phyloP scores from a whole-genome alignment of 2,888 invertebrate genomes.

The Amaurobius ferox region DNA sequence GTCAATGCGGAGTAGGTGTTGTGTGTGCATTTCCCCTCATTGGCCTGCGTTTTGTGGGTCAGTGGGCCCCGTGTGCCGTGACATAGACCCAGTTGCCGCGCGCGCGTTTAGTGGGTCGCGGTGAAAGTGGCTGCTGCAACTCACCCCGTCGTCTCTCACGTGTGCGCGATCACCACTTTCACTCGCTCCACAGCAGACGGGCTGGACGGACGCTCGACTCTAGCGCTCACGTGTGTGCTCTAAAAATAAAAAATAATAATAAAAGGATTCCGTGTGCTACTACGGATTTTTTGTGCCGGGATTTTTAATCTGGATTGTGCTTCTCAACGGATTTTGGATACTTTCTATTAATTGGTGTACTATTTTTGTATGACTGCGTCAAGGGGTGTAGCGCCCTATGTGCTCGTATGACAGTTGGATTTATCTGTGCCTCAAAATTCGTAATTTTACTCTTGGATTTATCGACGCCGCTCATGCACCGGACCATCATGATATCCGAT shows the following conservation, averaged over 20 bases:
- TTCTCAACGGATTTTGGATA: too few species aligned
- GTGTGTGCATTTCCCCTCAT: slow-evolving; percentile 1
- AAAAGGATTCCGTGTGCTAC: too few species aligned
- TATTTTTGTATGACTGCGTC: background rate
- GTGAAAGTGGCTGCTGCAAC: slow-evolving; percentile 59
- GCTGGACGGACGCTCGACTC: slow-evolving; percentile 5
- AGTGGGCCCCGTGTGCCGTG: slow-evolving; percentile 62
- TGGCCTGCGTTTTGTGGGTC: slow-evolving; percentile 68
- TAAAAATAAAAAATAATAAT: too few species aligned
- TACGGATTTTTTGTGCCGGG: too few species aligned
- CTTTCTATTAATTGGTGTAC: too few species aligned
- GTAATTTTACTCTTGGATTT: too few species aligned
- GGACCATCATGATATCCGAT: slow-evolving; percentile 26
- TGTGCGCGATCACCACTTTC: background rate
- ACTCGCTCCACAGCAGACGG: background rate
- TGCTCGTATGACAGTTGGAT: background rate
- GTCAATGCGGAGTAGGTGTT: background rate
- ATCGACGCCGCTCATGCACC: background rate
- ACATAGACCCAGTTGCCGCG: slow-evolving; percentile 69
- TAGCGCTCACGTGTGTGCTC: too few species aligned
- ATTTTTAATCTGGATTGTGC: too few species aligned
- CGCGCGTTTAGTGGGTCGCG: slow-evolving; percentile 65
- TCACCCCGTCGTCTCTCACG: slow-evolving; percentile 64
- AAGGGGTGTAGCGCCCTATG: background rate
- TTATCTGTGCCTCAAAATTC: too few species aligned